Base-by-base conservation (phyloP, 2,113 vertebrate genomes). In the Thunnus maccoyii region DNA sequence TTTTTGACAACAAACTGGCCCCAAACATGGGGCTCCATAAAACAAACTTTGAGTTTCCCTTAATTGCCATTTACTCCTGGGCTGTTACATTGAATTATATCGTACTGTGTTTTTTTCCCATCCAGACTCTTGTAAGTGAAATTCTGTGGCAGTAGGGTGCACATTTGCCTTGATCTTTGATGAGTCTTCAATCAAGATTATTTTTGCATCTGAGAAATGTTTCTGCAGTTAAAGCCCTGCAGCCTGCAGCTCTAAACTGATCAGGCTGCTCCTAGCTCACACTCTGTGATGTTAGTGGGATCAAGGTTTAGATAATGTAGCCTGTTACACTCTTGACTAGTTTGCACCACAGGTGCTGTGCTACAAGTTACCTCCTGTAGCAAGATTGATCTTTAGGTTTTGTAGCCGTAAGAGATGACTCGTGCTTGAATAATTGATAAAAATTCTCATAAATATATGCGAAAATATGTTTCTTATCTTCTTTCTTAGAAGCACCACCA, bases 371-470 rank as follows among this genome's bases (percentile, higher is more conserved):
- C 64, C 13, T 41, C 36, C 36, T 41, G 36, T 9, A 27, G 44
- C 41, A 57, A 20, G 3, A 46, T 22, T 17, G 55, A 46, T 41
- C 22, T 63, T 27, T 30, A 13, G n/a, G 52, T 18, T 60, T 22
- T 50, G 7, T 13, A 60, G 20, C 55, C 25, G 16, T 46, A 8
- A 65, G 44, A 54, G 32, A 41, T 46, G 9, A 51, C n/a, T 46
- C 8, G 0, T n/a, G 14, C 75, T 60, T 87, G 25, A 88, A 83
- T 75, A 68, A 78, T 72, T 74, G 11, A 84, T 61, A 36, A 2
- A 7, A 27, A 44, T 17, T 60, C 22, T 67, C 32, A 50, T 48
- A 58, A 20, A 66, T 62, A 55, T 36, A 57, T 71, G 52, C 41
- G 68, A 58, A 85, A 70, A 72, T 50, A 60, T 70, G n/a, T 68